Conservation (phyloP, 2,888 invertebrate genomes). For the Schizaphis graminum region DNA sequence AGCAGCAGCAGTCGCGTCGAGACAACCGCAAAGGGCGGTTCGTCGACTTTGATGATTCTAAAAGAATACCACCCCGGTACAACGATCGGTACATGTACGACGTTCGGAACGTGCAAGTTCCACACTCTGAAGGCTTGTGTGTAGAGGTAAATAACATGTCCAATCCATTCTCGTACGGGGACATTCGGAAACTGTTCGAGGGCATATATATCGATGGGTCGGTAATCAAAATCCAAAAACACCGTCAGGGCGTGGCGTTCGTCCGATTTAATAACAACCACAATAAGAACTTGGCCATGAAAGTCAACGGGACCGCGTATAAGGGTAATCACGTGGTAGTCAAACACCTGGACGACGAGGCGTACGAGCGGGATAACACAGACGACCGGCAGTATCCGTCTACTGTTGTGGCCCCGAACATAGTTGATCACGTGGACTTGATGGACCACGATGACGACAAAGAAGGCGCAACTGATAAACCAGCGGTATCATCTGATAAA, state of each 20-base stretch:
- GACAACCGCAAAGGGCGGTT: background rate
- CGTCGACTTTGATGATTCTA: background rate
- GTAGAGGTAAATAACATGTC: conserved; percentile 83
- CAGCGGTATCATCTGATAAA: background rate
- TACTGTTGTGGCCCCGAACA: background rate
- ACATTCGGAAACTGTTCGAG: conserved; percentile 85
- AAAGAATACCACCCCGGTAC: conserved; percentile 21
- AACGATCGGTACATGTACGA: conserved; percentile 66
- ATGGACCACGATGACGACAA: conserved; percentile 37
- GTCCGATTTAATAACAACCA: conserved; percentile 82
- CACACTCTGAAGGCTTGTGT: conserved; percentile 76
- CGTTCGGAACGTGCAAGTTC: conserved; percentile 77
- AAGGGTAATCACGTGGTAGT: conserved; percentile 80
- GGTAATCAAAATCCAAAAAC: conserved; percentile 72
- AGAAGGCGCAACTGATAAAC: background rate
- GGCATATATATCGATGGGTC: conserved; percentile 72
- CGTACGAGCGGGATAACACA: conserved; percentile 76
- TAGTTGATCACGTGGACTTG: conserved; percentile 35
- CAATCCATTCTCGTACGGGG: conserved; percentile 81
- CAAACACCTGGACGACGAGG: conserved; percentile 78
- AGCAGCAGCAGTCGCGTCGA: background rate
- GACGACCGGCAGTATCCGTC: conserved; percentile 71
- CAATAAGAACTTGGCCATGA: conserved; percentile 81
- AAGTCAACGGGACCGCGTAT: conserved; percentile 76
- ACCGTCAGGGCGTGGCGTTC: conserved; percentile 83